Evolutionary conservation across 2,888 invertebrate species (phyloP), one percentile per base, ranked within the genome.

Genomic region (Molorchus minor): DNA sequence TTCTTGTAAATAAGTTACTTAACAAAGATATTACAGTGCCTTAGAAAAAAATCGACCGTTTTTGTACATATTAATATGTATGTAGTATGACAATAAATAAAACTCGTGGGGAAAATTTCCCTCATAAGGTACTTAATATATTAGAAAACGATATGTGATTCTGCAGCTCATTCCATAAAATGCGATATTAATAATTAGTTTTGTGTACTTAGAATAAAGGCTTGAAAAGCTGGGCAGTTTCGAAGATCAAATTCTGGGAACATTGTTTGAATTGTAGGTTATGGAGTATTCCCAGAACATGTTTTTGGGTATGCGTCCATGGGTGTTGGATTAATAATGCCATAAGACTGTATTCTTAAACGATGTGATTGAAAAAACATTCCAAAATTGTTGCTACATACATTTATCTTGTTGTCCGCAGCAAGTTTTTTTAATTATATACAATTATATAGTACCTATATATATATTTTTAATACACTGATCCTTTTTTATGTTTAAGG

Each of bases 401-500:
- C 64, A 64, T 58, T 61, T 58, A 60, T 46, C 30, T 60, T 62
- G 61, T 61, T 64, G 57, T 47, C 49, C 58, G 46, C 4, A 52
- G 54, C 30, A 19, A 15, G 33, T 54, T 59, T 55, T 44, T 35
- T 47, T 21, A 36, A 43, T 36, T 7, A 12, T 29, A 61, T 41
- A 57, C 43, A 57, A 54, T n/a, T 40, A 54, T 60, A 25, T 58
- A 56, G 49, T 59, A n/a, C n/a, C n/a, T n/a, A n/a, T n/a, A 40
- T 62, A 65, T 65, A 62, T 61, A 59, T 57, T 58, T 65, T 59
- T 65, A 62, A 59, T 61, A 61, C 49, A 53, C 56, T 59, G 54
- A 61, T 63, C 56, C 56, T 58, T 65, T 65, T 64, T 56, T 65
- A 68, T 72, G 69, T 74, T 68, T 68, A 70, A 72, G 71, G 77